Percentiles rank a stretch among this genome's conserved stretches.
Evolutionary conservation across 1,140 invertebrate species (phyloP).

Genomic region (Ridgeia piscesae): DNA sequence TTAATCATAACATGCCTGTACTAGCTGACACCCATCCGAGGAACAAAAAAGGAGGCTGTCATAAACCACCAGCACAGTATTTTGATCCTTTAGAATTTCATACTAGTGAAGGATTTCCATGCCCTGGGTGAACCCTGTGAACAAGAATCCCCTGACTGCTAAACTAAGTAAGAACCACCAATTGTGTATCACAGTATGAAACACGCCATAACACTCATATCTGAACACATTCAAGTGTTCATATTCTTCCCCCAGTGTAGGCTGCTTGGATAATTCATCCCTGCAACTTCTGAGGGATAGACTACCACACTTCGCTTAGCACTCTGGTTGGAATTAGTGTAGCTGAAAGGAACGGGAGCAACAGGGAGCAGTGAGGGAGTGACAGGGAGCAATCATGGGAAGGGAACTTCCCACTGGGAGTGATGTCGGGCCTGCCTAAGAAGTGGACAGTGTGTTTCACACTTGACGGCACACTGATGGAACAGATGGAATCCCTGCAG

Average conservation of each 20-base stretch:
- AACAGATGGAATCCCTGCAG: background rate
- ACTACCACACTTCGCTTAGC: background rate
- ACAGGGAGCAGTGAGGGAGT: background rate
- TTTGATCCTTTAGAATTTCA: too few relatives aligned
- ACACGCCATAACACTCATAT: too few relatives aligned
- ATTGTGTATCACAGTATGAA: too few relatives aligned
- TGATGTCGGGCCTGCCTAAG: background rate
- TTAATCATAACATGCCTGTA: too few relatives aligned
- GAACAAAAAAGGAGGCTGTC: too few relatives aligned
- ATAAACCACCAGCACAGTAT: too few relatives aligned
- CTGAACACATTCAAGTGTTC: background rate
- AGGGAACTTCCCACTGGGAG: background rate
- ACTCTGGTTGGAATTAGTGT: background rate
- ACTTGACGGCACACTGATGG: background rate
- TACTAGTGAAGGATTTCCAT: too few relatives aligned
- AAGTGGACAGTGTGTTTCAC: background rate
- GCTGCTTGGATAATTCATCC: background rate
- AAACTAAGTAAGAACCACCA: too few relatives aligned
- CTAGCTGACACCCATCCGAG: too few relatives aligned
- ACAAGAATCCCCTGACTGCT: too few relatives aligned
- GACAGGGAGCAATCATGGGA: background rate
- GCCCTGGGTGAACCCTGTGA: too few relatives aligned
- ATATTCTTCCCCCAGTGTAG: background rate
- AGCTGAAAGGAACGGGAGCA: background rate
- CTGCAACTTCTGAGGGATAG: background rate